phyloP scores from a whole-genome alignment of 2,888 invertebrate species.

The Caenorhabditis japonica region DNA sequence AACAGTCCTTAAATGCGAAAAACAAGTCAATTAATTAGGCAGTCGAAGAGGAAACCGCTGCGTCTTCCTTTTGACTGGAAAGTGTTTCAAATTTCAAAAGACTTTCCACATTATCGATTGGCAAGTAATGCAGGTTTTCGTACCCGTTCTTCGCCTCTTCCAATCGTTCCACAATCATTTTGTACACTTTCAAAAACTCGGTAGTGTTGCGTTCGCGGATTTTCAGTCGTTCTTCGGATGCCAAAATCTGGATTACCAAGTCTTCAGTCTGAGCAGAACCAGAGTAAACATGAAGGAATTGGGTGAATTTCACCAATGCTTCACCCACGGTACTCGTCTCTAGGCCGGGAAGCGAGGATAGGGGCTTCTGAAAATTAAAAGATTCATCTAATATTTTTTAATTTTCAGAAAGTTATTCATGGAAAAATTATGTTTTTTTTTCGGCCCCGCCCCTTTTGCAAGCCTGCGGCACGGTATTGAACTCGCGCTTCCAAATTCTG shows the following conservation, averaged over 20 bases:
- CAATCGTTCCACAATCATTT: conserved; percentile 23
- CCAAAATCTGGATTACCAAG: conserved; percentile 27
- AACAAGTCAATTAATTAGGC: conserved; percentile 7
- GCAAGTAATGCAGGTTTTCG: conserved; percentile 34
- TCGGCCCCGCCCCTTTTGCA: too few relatives aligned
- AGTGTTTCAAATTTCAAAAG: conserved; percentile 41
- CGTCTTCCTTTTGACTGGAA: conserved; percentile 21
- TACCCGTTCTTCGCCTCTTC: conserved; percentile 22
- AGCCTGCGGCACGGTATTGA: too few relatives aligned
- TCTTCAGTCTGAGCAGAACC: conserved; percentile 17
- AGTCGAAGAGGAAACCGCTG: conserved; percentile 7
- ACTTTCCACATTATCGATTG: conserved; percentile 39
- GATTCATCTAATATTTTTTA: too few relatives aligned
- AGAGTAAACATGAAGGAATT: conserved; percentile 29
- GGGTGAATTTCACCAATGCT: conserved; percentile 30
- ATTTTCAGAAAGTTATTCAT: too few relatives aligned
- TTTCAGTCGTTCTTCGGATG: conserved; percentile 32
- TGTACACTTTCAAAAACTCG: conserved; percentile 42
- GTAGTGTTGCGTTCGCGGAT: conserved; percentile 38
- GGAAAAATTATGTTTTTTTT: too few relatives aligned
- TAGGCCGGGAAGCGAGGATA: conserved; percentile 30
- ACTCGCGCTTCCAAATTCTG: too few relatives aligned
- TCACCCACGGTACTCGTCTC: conserved; percentile 16
- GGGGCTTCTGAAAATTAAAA: conserved; percentile 13
- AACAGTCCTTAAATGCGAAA: neutral